phyloP scores from a whole-genome alignment of 2,797 vertebrate genomes.

The Ptychobarbus kaznakovi region DNA sequence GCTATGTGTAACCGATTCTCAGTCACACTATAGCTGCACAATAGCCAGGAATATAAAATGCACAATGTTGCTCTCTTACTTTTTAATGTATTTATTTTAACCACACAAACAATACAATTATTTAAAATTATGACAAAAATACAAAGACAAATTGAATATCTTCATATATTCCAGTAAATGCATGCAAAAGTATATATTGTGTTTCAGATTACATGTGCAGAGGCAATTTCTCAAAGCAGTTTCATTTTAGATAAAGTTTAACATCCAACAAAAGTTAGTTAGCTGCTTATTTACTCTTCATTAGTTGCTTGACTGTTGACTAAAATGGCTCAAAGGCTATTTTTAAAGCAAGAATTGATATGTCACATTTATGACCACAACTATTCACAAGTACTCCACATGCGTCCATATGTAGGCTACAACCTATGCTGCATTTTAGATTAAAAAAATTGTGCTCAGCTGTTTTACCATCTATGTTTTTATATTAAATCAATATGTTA shows the following conservation, averaged over 20 bases:
- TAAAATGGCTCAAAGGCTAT: neutral
- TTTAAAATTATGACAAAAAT: neutral
- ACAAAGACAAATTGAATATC: neutral
- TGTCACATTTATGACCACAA: neutral
- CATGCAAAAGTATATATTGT: neutral
- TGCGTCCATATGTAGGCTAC: neutral
- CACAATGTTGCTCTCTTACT: neutral
- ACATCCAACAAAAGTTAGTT: neutral
- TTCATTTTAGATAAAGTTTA: neutral
- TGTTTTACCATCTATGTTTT: neutral
- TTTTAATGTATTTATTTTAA: neutral
- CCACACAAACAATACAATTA: neutral
- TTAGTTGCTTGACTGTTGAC: neutral
- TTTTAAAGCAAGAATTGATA: neutral
- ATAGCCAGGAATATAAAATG: neutral
- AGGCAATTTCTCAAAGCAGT: neutral
- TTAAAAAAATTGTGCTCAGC: neutral
- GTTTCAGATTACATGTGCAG: neutral
- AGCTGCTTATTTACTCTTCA: neutral
- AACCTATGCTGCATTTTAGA: neutral
- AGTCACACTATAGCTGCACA: neutral
- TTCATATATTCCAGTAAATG: neutral
- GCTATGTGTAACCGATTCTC: neutral
- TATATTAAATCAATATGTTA: neutral
- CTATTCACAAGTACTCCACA: constrained; percentile 1